Evolutionary conservation across 1,140 invertebrate species (phyloP), one percentile per base, ranked within the genome.

Genomic region (Monochamus saltuarius): DNA sequence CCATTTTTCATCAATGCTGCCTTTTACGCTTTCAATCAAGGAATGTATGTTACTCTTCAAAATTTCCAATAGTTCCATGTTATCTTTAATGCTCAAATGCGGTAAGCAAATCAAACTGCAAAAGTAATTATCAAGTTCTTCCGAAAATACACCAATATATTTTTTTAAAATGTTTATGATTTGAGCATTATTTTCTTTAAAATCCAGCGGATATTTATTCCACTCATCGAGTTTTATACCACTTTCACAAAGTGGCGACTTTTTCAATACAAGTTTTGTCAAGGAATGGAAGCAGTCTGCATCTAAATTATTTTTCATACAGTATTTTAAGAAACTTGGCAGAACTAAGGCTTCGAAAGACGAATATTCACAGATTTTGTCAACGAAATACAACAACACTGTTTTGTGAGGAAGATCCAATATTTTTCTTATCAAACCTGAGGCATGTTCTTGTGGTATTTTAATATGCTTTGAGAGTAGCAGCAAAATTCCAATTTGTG

Each of bases 321-420:
- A 85, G 68, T 81, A 84, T 9, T 81, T 78, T 10, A 92, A 67
- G 36, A 91, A 82, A 37, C 81, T 78, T 0, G 90, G 88, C 51
- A 94, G 73, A 53, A 94, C 81, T 46, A 90, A 77, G 46, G 85
- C 79, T 73, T 91, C 89, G 75, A 92, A 92, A 43, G 85, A 83
- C 6, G 84, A 79, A 73, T 87, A 88, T 45, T 81, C 72, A 29
- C 85, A 80, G 1, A 89, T 77, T 73, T 84, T 83, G 66, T 85
- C 80, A 1, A 90, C 81, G 67, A 89, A 85, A 40, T 80, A 77
- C 10, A 87, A 77, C 7, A 87, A 78, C 9, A 88, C 79, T 17
- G 79, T 71, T 59, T 77, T 75, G 67, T 83, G 75, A 53, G 79
- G 76, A 0, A 85, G 71, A 8, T 75, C 77, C 4, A 90, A 68